These are phyloP conservation scores for Zaprionus tsacasi DNA, from an alignment of 1,140 invertebrate species.

Conservation along the genomic window DNA sequence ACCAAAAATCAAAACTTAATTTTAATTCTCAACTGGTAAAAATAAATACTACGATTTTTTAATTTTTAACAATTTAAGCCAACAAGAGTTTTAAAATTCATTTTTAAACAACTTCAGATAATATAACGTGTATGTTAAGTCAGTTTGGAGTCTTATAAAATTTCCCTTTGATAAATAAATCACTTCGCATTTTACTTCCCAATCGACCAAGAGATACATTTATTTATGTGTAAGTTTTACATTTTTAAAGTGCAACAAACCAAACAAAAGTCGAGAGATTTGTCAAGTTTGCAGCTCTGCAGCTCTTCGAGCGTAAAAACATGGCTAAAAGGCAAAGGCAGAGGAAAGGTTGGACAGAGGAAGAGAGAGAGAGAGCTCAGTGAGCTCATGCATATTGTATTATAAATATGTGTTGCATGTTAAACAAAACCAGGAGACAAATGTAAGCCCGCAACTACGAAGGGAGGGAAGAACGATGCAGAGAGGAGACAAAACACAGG, in stretches of 20 bases:
- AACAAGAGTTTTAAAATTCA: no score
- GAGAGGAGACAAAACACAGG: no score
- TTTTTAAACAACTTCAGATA: no score
- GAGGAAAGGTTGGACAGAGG: neutral
- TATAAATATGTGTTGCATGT: constrained; percentile 62
- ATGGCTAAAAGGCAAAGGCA: neutral
- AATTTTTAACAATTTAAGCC: no score
- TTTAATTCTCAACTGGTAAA: no score
- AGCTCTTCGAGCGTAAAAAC: constrained; percentile 9
- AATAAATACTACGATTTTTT: no score
- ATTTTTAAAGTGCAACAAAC: constrained; percentile 2
- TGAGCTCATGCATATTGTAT: constrained; percentile 71
- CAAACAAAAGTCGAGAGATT: constrained; percentile 19
- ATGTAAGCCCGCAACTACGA: constrained; percentile 34
- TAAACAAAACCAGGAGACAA: constrained; percentile 38
- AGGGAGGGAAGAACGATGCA: no score
- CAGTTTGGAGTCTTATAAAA: neutral
- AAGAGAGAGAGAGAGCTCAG: neutral
- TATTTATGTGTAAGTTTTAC: constrained; percentile 7
- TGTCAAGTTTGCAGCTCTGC: constrained; percentile 32
- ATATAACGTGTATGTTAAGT: no score
- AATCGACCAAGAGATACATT: neutral
- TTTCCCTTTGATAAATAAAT: neutral
- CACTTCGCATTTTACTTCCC: neutral
- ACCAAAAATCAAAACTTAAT: no score